Evolutionary conservation across 2,888 invertebrate species (phyloP), one percentile per base, ranked within the genome.

Genomic region (Anoplius nigerrimus): DNA sequence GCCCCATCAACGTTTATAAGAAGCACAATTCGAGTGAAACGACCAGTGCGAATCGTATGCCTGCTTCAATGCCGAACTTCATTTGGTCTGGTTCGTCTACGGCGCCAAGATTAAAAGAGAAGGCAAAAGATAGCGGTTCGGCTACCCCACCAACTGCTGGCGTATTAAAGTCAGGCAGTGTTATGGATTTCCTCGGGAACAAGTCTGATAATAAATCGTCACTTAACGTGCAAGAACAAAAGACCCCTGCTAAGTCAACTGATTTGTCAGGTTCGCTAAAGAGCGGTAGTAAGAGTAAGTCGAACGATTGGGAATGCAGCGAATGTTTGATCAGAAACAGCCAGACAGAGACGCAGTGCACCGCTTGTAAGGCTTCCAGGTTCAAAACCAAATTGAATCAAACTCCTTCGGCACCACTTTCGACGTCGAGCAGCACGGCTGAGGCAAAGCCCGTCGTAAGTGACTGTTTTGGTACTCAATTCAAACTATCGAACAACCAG

Each of bases 1-100:
- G 90, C 62, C 93, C 92, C 11, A 76, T 90, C 0, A 74, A 82
- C 43, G 85, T 90, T 15, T 86, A 87, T 45, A 52, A 72, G 13
- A 15, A 34, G 74, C 62, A 21, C 27, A 75, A 74, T 34, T 66
- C 75, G n/a, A 79, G 13, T 74, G 76, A 0, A 74, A 70, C 53
- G 54, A 52, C 75, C 2, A 24, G 69, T 16, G 16, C 56, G 16
- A 75, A 61, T 3, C 34, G 18, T 18, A 6, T 68, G 3, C 55
- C 69, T 45, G 57, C 70, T 3, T 61, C 81, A 8, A 67, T 72
- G 16, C 80, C 82, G 1, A 89, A 89, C 70, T 89, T 89, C 66
- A 83, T 84, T 16, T 88, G 85, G 82, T 70, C 82, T 1, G 79
- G 81, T 13, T 78, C 86, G 6, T 83, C 84, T 11, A 82, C 82